Percentiles rank a stretch among this genome's conserved stretches.
These are phyloP conservation scores for Syngnathus floridae DNA, from an alignment of 2,113 vertebrate species.

Conservation along the genomic window DNA sequence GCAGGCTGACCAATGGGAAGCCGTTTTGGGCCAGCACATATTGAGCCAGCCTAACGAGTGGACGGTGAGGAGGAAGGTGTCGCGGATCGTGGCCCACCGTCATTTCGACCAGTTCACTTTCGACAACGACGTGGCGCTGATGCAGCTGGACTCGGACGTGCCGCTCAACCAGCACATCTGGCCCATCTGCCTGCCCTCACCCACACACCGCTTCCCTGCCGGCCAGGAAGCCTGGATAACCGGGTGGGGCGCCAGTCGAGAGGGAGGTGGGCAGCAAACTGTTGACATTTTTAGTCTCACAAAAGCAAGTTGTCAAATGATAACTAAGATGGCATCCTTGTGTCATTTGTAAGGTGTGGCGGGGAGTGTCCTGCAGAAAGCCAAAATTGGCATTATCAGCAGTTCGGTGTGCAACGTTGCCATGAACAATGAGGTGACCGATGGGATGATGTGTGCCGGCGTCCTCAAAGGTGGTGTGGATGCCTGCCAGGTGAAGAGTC, in stretches of 20 bases:
- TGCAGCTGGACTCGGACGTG: constrained; percentile 58
- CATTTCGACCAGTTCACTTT: constrained; percentile 24
- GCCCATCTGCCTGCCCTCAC: constrained; percentile 66
- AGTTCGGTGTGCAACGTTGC: constrained; percentile 74
- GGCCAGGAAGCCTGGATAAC: constrained; percentile 63
- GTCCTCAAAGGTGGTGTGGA: constrained; percentile 80
- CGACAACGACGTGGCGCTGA: constrained; percentile 64
- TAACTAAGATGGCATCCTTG: neutral
- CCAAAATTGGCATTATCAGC: constrained; percentile 81
- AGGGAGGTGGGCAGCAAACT: constrained; percentile 45
- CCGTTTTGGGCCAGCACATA: constrained; percentile 73
- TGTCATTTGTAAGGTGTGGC: constrained; percentile 16
- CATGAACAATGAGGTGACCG: constrained; percentile 62
- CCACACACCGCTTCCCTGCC: constrained; percentile 46
- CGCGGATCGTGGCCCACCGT: constrained; percentile 45
- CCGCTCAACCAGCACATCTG: constrained; percentile 59
- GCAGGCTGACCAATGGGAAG: constrained; percentile 67
- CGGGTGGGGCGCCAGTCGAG: constrained; percentile 63
- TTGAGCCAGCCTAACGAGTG: constrained; percentile 59
- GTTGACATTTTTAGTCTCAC: neutral
- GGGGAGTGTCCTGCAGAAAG: constrained; percentile 79
- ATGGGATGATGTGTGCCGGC: constrained; percentile 81
- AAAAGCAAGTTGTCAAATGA: neutral
- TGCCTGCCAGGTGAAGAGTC: constrained; percentile 78
- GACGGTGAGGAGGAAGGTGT: constrained; percentile 37